These are phyloP conservation scores for Perca schrenkii DNA, from an alignment of 2,113 vertebrate species.

Conservation along the genomic window DNA sequence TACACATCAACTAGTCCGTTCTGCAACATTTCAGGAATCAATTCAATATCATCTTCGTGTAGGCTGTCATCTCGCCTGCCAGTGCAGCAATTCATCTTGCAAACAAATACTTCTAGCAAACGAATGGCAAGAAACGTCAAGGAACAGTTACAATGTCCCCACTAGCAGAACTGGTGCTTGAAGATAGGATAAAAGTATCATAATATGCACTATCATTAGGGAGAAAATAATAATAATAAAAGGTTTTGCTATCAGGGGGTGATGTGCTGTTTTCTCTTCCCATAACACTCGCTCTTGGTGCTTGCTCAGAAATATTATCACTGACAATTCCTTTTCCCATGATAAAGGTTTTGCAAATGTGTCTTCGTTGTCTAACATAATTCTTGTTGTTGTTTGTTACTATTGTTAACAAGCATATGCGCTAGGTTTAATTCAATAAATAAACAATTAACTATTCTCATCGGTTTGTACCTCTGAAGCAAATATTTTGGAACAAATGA, in stretches of 20 bases:
- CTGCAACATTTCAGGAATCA: constrained; percentile 93
- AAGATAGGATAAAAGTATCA: constrained; percentile 75
- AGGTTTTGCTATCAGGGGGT: constrained; percentile 68
- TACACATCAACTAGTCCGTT: constrained; percentile 92
- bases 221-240: constrained; percentile 74
- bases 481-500: background rate
- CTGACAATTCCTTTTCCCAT: constrained; percentile 60
- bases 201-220: constrained; percentile 76
- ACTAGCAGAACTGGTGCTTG: constrained; percentile 62
- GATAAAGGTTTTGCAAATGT: constrained; percentile 49
- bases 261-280: constrained; percentile 71
- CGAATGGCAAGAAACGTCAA: constrained; percentile 75
- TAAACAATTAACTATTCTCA: constrained; percentile 86
- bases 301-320: constrained; percentile 73
- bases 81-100: constrained; percentile 86
- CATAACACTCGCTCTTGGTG: constrained; percentile 57
- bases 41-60: constrained; percentile 92
- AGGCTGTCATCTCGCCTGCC: constrained; percentile 90
- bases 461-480: constrained; percentile 85
- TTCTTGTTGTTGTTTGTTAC: constrained; percentile 54
- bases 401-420: constrained; percentile 78
- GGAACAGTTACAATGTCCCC: constrained; percentile 70
- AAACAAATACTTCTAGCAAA: constrained; percentile 89
- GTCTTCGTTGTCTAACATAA: constrained; percentile 41
- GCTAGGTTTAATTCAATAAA: constrained; percentile 83